phyloP scores from a whole-genome alignment of 2,797 vertebrate species.

The Acridotheres tristis region DNA sequence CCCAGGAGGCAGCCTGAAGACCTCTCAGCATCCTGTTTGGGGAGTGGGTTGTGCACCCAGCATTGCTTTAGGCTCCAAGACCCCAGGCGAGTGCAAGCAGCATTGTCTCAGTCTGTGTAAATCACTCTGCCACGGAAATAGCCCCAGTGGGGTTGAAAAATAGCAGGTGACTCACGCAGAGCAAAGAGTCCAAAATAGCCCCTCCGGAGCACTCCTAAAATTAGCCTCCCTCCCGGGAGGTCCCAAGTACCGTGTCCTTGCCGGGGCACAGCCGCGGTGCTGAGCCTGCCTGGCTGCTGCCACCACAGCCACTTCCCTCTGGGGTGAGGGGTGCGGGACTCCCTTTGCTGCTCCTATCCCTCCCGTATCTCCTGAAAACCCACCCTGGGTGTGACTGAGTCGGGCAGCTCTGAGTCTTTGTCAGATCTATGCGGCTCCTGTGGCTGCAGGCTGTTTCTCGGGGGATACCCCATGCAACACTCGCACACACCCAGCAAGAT shows the following conservation, averaged over 20 bases:
- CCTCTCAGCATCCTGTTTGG: background rate
- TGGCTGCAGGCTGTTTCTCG: background rate
- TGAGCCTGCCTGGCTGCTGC: background rate
- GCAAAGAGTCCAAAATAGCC: conserved; percentile 67
- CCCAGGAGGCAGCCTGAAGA: background rate
- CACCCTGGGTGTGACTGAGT: background rate
- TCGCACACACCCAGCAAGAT: rapidly evolving
- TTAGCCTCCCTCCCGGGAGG: conserved; percentile 41
- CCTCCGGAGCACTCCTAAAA: conserved; percentile 60
- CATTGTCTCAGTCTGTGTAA: conserved; percentile 32
- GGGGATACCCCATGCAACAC: background rate
- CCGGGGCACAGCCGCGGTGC: background rate
- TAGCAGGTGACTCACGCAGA: conserved; percentile 62
- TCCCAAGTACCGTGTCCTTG: conserved; percentile 39
- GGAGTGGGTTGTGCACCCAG: background rate
- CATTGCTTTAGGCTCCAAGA: background rate
- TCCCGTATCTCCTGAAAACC: background rate
- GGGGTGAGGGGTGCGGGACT: rapidly evolving
- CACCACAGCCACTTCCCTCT: rapidly evolving
- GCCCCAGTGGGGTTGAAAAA: conserved; percentile 36
- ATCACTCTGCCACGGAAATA: conserved; percentile 55
- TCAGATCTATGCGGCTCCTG: background rate
- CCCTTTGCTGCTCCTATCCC: background rate
- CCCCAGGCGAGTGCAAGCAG: background rate
- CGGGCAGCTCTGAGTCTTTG: rapidly evolving